Evolutionary conservation across 1,140 invertebrate genomes (phyloP).

Genomic region (Neodiprion lecontei): DNA sequence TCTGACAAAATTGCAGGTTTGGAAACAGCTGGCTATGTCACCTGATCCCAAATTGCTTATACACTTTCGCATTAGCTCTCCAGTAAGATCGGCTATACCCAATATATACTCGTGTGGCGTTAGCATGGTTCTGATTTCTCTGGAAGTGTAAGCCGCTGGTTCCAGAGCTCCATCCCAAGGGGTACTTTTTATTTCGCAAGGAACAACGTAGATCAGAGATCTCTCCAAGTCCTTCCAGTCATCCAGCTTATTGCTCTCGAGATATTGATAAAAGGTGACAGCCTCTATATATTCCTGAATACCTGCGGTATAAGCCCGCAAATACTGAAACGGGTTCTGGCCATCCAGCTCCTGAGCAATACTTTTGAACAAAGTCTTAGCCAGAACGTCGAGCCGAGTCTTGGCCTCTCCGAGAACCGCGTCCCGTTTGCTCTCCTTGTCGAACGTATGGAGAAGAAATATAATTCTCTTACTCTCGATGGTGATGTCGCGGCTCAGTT

Average conservation of each 20-base stretch:
- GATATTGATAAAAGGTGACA: conserved; percentile 75
- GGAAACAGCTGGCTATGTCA: conserved; percentile 77
- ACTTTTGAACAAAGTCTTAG: conserved; percentile 67
- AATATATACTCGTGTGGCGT: conserved; percentile 76
- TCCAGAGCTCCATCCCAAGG: neutral
- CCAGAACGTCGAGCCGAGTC: conserved; percentile 67
- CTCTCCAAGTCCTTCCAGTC: conserved; percentile 61
- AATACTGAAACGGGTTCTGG: conserved; percentile 77
- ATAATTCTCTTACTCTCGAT: conserved; percentile 92
- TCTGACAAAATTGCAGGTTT: conserved; percentile 76
- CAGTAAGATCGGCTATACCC: conserved; percentile 88
- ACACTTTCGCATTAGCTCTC: conserved; percentile 88
- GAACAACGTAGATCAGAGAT: conserved; percentile 51
- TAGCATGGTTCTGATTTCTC: conserved; percentile 30
- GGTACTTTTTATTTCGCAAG: conserved; percentile 14
- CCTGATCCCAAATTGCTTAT: conserved; percentile 83
- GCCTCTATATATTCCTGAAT: conserved; percentile 92
- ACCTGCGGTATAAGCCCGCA: conserved; percentile 77
- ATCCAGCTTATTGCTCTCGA: conserved; percentile 57
- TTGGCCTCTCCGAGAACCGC: conserved; percentile 72
- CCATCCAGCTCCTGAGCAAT: conserved; percentile 77
- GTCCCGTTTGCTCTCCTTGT: conserved; percentile 67
- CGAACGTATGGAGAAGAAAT: conserved; percentile 81
- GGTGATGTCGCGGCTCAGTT: conserved; percentile 86
- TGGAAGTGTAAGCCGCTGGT: no score